Conservation (phyloP, 2,888 invertebrate species). For the Luperina nickerlii region DNA sequence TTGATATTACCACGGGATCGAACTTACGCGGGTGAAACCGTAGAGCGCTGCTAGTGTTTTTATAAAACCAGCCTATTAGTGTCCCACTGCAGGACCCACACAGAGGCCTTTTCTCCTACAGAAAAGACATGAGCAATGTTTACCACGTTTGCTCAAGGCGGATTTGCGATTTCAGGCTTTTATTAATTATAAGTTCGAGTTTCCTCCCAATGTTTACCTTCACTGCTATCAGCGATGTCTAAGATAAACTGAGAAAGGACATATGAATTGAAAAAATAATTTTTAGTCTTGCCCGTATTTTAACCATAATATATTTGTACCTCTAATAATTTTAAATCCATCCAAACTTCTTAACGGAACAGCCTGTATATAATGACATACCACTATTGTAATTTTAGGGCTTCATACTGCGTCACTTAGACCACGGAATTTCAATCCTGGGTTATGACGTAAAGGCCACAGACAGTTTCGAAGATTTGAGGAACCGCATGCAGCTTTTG, state of each 20-base stretch:
- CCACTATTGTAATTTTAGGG: constrained; percentile 68
- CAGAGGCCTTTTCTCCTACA: no score
- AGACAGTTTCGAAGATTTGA: constrained; percentile 86
- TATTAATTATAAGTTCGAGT: background rate
- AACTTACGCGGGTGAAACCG: no score
- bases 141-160: background rate
- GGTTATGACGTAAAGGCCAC: constrained; percentile 83
- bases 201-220: background rate
- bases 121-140: no score
- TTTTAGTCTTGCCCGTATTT: no score
- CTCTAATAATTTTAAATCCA: background rate
- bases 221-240: background rate
- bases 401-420: constrained; percentile 72
- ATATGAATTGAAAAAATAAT: no score
- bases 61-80: no score
- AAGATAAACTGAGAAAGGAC: no score
- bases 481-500: constrained; percentile 90
- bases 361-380: background rate
- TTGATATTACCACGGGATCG: no score
- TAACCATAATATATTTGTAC: background rate
- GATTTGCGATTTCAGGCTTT: background rate
- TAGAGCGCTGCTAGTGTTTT: no score
- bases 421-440: constrained; percentile 81
- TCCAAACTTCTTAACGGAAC: background rate
- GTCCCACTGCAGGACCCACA: no score